phyloP scores from a whole-genome alignment of 2,113 vertebrate species.

The Gobiocypris rarus region DNA sequence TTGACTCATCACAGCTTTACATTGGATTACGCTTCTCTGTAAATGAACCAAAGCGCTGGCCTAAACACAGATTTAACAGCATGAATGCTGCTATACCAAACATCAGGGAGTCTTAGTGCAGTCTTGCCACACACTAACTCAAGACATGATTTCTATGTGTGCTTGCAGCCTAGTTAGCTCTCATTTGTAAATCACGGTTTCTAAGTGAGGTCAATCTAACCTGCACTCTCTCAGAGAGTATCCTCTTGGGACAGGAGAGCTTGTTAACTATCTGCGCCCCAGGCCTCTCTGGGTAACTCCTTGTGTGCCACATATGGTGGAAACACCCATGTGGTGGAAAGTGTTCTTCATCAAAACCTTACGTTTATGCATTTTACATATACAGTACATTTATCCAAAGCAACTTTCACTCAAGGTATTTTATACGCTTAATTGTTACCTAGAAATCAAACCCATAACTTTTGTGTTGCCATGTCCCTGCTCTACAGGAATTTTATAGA shows the following conservation, averaged over 20 bases:
- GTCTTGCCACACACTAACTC: not conserved
- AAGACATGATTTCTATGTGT: conserved; percentile 23
- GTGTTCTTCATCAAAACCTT: not conserved
- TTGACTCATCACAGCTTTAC: conserved; percentile 18
- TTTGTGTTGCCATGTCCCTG: no score
- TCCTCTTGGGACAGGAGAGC: conserved; percentile 8
- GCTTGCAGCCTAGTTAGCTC: no score
- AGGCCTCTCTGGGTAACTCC: not conserved
- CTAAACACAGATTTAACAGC: conserved; percentile 16
- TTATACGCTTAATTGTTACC: not conserved
- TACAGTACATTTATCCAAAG: not conserved
- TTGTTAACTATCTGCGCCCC: conserved; percentile 4
- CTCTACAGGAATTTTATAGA: no score
- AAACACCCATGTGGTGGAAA: not conserved
- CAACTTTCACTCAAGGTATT: not conserved
- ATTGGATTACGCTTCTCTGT: conserved; percentile 15
- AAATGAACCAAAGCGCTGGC: conserved; percentile 27
- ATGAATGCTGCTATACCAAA: conserved; percentile 8
- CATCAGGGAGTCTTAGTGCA: conserved; percentile 10
- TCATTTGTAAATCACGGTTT: conserved; percentile 1
- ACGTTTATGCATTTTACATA: not conserved
- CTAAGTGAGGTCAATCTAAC: conserved; percentile 18
- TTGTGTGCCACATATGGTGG: not conserved
- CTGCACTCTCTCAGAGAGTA: not conserved
- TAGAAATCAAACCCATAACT: no score